Base-by-base conservation (phyloP, 2,888 invertebrate genomes). In the Mythimna impura region DNA sequence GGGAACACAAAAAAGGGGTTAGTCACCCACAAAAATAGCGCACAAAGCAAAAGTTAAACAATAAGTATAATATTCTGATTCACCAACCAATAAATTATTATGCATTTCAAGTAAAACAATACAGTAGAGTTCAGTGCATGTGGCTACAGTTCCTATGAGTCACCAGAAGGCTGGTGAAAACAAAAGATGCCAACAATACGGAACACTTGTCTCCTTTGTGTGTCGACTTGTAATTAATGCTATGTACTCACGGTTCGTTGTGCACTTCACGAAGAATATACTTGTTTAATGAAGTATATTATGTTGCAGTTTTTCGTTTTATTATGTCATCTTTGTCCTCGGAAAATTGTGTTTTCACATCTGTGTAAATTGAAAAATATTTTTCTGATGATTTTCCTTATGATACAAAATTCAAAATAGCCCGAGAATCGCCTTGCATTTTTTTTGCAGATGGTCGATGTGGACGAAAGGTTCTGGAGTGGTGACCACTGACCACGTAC, bases 51-150 rank as follows among this genome's bases (percentile, higher is more conserved):
- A 76, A 76, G n/a, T 52, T 62, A 34, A 36, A 52, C 52, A 52
- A 58, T 47, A n/a, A n/a, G n/a, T n/a, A 68, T 47, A 54, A 71
- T 22, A 68, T 43, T 67, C 73, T 79, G 74, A 79, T 66, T 79
- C 83, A 82, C 22, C 22, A 43, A 58, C 14, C 61, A 63, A 73
- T 82, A 77, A 40, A 61, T 61, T 55, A 68, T 58, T 50, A 66
- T 73, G 66, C 62, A 78, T 68, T 74, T 73, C 36, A 78, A 74
- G 80, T 79, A 61, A 78, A 81, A 83, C 83, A 79, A 82, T 82
- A 22, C 50, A 2, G 62, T n/a, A 12, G 7, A 61, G 61, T 40
- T 54, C 80, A 54, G 57, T 62, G 67, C 50, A 36, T 57, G 66
- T 50, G 25, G 1, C 34, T 65, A 57, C 71, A 65, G 66, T 73